phyloP scores from a whole-genome alignment of 2,888 invertebrate genomes.

The Drosophila rellima region DNA sequence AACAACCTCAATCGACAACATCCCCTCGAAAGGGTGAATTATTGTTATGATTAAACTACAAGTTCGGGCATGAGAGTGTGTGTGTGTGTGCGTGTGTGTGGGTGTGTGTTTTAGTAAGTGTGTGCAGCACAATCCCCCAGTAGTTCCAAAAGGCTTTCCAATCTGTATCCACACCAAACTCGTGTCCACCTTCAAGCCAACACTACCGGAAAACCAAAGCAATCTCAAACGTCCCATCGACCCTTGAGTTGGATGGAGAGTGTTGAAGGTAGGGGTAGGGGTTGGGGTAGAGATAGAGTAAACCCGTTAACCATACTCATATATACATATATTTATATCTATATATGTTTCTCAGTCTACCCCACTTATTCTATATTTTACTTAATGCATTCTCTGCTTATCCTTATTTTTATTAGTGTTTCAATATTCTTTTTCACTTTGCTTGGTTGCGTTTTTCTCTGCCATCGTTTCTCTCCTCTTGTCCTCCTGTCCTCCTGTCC shows the following conservation, averaged over 20 bases:
- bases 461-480: slow-evolving; percentile 53
- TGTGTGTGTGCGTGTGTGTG: slow-evolving; percentile 7
- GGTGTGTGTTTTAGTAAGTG: slow-evolving; percentile 14
- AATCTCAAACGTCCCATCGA: slow-evolving; percentile 56
- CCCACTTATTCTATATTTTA: slow-evolving; percentile 82
- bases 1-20: slow-evolving; percentile 34
- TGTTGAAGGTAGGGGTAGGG: not conserved
- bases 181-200: slow-evolving; percentile 44
- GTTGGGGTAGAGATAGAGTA: not conserved
- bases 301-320: slow-evolving; percentile 22
- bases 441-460: slow-evolving; percentile 76
- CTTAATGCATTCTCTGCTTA: slow-evolving; percentile 82
- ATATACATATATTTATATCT: not conserved
- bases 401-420: slow-evolving; percentile 82
- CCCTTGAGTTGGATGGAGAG: slow-evolving; percentile 8
- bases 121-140: slow-evolving; percentile 26
- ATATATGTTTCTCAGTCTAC: not conserved
- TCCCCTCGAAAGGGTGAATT: slow-evolving; percentile 76
- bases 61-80: slow-evolving; percentile 4
- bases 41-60: slow-evolving; percentile 77
- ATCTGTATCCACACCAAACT: slow-evolving; percentile 42
- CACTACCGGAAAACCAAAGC: slow-evolving; percentile 41
- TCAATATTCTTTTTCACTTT: slow-evolving; percentile 83
- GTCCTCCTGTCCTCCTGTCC: slow-evolving; percentile 2
- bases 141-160: slow-evolving; percentile 40